Evolutionary conservation across 2,113 vertebrate species (phyloP).

Genomic region (Hippocampus comes): DNA sequence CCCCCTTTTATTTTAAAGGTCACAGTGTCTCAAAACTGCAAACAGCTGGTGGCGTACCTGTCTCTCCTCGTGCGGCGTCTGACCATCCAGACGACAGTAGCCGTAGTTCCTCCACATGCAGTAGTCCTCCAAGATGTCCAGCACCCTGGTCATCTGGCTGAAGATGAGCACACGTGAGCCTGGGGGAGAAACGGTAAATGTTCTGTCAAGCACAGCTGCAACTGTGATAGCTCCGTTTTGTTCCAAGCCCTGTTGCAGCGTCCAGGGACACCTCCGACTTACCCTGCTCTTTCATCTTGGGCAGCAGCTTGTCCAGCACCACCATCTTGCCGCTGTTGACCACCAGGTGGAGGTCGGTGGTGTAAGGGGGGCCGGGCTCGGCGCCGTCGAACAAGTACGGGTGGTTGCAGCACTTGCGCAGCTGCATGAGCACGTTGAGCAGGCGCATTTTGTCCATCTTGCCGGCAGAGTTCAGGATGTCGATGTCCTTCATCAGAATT

Average conservation of each 20-base stretch:
- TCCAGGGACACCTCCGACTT: neutral
- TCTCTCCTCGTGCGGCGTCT: slow-evolving; percentile 96
- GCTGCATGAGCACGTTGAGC: slow-evolving; percentile 94
- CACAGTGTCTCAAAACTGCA: neutral
- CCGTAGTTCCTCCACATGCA: slow-evolving; percentile 97
- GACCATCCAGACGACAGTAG: slow-evolving; percentile 93
- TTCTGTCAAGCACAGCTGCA: no score
- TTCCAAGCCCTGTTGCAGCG: neutral
- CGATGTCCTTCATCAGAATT: slow-evolving; percentile 98
- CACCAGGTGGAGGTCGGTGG: slow-evolving; percentile 92
- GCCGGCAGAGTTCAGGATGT: slow-evolving; percentile 93
- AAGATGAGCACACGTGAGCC: slow-evolving; percentile 94
- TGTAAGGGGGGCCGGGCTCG: slow-evolving; percentile 94
- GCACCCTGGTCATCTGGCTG: slow-evolving; percentile 96
- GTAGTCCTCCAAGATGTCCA: slow-evolving; percentile 98
- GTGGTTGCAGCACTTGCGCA: slow-evolving; percentile 97
- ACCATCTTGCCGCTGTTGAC: slow-evolving; percentile 98
- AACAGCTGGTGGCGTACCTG: slow-evolving; percentile 72
- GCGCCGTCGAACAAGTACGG: slow-evolving; percentile 96
- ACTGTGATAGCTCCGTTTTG: no score
- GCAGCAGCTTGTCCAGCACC: slow-evolving; percentile 91
- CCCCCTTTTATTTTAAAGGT: neutral
- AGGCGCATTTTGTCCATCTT: slow-evolving; percentile 98
- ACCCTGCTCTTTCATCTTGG: slow-evolving; percentile 94
- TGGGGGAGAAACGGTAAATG: slow-evolving; percentile 36